Evolutionary conservation across 2,797 vertebrate genomes (phyloP), one percentile per base, ranked within the genome.

Genomic region (Paguma larvata): DNA sequence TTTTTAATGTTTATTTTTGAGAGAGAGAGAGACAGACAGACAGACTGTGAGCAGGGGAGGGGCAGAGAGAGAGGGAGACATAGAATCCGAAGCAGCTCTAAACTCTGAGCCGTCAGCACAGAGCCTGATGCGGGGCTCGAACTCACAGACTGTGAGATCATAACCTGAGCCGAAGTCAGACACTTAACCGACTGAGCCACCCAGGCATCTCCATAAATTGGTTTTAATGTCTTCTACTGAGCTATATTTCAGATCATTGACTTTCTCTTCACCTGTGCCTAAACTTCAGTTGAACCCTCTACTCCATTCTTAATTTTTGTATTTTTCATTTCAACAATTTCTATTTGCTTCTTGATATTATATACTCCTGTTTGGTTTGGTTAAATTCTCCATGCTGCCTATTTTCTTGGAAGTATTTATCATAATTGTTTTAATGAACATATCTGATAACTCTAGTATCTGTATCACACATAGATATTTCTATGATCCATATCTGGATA

Each of bases 221-320:
- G 5, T 83, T 44, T 86, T 93, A 63, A 41, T 46, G 53, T 70
- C 41, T 30, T 89, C 67, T 89, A 46, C 41, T 59, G 72, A 73
- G 10, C 38, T 91, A 65, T 84, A 84, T 62, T 72, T 32, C 30
- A 86, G 34, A 70, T 68, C 16, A 82, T 48, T 89, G 48, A 79
- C 63, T 79, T 78, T 95, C 48, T 44, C 59, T 94, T 44, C 46
- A 79, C 73, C 21, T 89, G 5, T 95, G 38, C 38, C 85, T 94
- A 62, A 85, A 89, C 18, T 77, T 86, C 77, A 92, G 5, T 53
- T 90, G 62, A 86, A 72, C 38, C 32, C 38, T 46, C 14, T 53
- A 70, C 23, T 94, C 25, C 32, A 46, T 68, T 44, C 41, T 92
- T 85, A 53, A 70, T 34, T 73, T 67, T 38, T 85, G 0, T 48